Percentiles rank a stretch among this genome's conserved stretches.
These are phyloP conservation scores for Hestina assimilis DNA, from an alignment of 1,140 invertebrate genomes.

Conservation along the genomic window DNA sequence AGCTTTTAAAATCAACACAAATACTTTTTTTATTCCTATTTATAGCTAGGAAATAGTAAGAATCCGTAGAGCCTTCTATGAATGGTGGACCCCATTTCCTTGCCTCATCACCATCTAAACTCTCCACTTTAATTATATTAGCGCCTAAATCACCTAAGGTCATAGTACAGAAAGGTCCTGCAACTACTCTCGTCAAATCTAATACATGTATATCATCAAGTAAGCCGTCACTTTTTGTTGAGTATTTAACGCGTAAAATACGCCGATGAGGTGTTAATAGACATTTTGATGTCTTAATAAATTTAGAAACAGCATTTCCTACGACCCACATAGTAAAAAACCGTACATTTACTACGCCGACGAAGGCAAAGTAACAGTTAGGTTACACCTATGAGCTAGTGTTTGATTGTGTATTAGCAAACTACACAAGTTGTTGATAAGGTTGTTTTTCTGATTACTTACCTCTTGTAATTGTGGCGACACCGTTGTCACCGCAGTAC, in stretches of 20 bases:
- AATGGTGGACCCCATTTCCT: slow-evolving; percentile 97
- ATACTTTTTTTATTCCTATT: slow-evolving; percentile 98
- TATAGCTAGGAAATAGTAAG: slow-evolving; percentile 91
- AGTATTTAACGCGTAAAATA: slow-evolving; percentile 12
- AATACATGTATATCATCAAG: slow-evolving; percentile 84
- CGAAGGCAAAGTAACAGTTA: not conserved
- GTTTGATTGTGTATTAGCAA: slow-evolving; percentile 39
- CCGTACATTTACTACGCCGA: not conserved
- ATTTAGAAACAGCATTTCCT: not conserved
- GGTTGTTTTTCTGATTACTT: slow-evolving; percentile 35
- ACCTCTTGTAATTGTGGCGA: slow-evolving; percentile 61
- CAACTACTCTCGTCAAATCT: slow-evolving; percentile 90
- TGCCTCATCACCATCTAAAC: slow-evolving; percentile 91
- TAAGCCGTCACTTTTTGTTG: slow-evolving; percentile 38
- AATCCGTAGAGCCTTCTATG: slow-evolving; percentile 83
- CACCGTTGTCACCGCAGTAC: slow-evolving; percentile 62
- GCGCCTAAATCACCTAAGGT: slow-evolving; percentile 95
- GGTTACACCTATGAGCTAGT: slow-evolving; percentile 5
- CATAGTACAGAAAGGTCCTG: slow-evolving; percentile 95
- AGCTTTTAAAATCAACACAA: slow-evolving; percentile 89
- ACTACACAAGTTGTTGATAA: slow-evolving; percentile 59
- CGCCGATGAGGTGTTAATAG: not conserved
- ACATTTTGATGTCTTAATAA: slow-evolving; percentile 7
- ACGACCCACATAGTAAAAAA: slow-evolving; percentile 11
- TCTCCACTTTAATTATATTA: slow-evolving; percentile 95